phyloP scores from a whole-genome alignment of 2,113 vertebrate species.

The Notarius lentiginosus region DNA sequence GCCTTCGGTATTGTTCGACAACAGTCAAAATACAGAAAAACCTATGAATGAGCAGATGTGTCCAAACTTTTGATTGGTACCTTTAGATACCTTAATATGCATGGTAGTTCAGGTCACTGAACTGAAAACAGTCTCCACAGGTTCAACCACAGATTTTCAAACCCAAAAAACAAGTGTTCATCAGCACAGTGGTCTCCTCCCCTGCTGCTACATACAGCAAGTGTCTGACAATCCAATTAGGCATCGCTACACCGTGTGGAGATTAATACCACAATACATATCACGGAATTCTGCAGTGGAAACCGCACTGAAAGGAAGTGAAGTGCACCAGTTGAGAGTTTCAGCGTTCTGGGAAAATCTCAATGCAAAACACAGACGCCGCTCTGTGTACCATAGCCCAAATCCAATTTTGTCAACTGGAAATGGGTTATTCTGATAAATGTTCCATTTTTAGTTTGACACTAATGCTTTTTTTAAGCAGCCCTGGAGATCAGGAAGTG shows the following conservation, averaged over 20 bases:
- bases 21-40: no score
- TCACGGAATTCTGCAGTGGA: neutral
- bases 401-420: conserved; percentile 26
- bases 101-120: neutral
- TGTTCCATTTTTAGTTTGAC: conserved; percentile 17
- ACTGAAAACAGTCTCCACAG: neutral
- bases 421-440: conserved; percentile 39
- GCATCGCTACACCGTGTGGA: neutral
- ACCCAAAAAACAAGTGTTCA: neutral
- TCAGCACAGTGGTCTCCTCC: neutral
- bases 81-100: neutral
- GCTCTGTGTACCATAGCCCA: conserved; percentile 14
- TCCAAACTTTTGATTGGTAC: no score
- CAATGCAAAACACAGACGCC: conserved; percentile 15
- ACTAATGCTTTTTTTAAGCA: conserved; percentile 13
- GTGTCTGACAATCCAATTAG: neutral
- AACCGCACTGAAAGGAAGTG: neutral
- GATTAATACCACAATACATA: neutral
- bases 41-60: no score
- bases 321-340: neutral
- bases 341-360: neutral
- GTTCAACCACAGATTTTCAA: neutral
- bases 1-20: no score
- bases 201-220: no score
- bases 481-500: conserved; percentile 5